A percentile compares a stretch with the other conserved stretches of the same genome.
Evolutionary conservation across 2,113 vertebrate genomes (phyloP).

Genomic region (Bubo bubo): DNA sequence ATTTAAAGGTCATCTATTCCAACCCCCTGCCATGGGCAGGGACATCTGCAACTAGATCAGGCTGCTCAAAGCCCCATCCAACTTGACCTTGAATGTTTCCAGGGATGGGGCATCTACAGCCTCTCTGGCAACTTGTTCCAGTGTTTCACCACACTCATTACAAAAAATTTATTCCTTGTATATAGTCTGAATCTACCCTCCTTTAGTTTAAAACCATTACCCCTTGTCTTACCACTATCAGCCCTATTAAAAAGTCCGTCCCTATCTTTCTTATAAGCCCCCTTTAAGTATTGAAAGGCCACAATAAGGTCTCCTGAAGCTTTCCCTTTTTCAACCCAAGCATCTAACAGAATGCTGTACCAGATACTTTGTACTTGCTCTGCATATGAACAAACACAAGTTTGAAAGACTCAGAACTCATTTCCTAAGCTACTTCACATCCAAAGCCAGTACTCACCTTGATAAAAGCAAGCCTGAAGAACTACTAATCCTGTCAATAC

Average conservation of each 20-base stretch:
- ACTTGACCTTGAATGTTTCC: background rate
- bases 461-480: background rate
- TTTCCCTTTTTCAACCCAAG: background rate
- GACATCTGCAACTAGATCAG: background rate
- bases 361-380: background rate
- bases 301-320: background rate
- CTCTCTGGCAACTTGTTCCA: background rate
- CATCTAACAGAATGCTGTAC: background rate
- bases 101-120: background rate
- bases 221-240: background rate
- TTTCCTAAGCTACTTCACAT: background rate
- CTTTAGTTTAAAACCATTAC: background rate
- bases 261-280: background rate
- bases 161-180: background rate
- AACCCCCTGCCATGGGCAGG: background rate
- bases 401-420: background rate
- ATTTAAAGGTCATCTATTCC: background rate
- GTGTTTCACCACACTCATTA: rapidly evolving
- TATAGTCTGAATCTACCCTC: background rate
- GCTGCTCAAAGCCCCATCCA: rapidly evolving
- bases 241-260: background rate
- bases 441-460: background rate
- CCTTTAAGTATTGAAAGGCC: background rate
- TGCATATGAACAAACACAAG: background rate
- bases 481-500: background rate